These are phyloP conservation scores for Mirounga angustirostris DNA, from an alignment of 2,113 vertebrate species.

Conservation along the genomic window DNA sequence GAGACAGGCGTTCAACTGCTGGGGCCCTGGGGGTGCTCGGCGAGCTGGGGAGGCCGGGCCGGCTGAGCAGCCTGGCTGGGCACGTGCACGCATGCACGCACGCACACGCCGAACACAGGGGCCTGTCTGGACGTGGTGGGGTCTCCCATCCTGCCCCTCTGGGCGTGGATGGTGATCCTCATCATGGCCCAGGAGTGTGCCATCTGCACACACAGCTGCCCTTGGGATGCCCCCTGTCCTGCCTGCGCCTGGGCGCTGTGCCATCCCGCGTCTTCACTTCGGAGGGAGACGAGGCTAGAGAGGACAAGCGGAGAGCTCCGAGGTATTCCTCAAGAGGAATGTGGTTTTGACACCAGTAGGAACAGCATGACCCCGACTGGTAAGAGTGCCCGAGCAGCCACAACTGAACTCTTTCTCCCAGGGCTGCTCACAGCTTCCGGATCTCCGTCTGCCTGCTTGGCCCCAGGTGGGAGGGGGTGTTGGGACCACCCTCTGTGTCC, in stretches of 20 bases:
- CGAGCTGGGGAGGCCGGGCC: not conserved
- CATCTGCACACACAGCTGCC: conserved; percentile 64
- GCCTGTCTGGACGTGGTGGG: conserved; percentile 59
- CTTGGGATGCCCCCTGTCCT: conserved; percentile 72
- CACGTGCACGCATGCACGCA: accelerated
- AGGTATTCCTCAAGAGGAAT: conserved; percentile 76
- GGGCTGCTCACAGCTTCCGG: not conserved
- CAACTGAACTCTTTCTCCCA: not conserved
- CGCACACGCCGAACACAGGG: not conserved
- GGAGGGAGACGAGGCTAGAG: not conserved
- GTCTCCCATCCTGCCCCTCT: conserved; percentile 53
- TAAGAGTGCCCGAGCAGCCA: not conserved
- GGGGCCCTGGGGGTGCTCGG: accelerated
- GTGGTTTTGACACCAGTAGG: conserved; percentile 66
- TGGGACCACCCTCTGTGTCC: accelerated
- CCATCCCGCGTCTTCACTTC: not conserved
- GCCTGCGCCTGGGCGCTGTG: conserved; percentile 37
- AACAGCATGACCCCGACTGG: not conserved
- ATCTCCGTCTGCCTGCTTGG: not conserved
- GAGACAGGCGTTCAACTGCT: not conserved
- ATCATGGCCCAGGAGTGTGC: conserved; percentile 77
- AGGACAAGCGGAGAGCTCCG: not conserved
- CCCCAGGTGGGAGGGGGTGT: accelerated
- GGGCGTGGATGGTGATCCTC: not conserved
- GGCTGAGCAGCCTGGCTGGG: not conserved